These are phyloP conservation scores for Procapra przewalskii DNA, from an alignment of 2,113 vertebrate genomes.

Conservation along the genomic window DNA sequence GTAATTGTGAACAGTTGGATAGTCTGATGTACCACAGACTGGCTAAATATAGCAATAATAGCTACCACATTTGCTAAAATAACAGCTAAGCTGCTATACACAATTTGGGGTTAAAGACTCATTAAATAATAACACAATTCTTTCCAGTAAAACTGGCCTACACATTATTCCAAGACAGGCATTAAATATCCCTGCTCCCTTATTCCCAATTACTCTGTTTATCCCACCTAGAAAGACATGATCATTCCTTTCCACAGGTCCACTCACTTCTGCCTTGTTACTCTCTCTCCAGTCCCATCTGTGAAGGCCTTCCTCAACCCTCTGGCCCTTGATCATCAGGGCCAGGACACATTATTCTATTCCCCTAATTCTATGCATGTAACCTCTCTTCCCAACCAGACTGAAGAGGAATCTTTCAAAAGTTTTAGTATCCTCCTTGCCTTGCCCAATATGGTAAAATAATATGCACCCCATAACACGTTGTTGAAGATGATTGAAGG, in stretches of 20 bases:
- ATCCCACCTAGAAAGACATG: background rate
- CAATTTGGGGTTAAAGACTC: constrained; percentile 61
- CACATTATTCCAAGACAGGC: background rate
- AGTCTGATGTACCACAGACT: constrained; percentile 53
- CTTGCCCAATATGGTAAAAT: background rate
- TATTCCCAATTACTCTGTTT: background rate
- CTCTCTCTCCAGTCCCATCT: background rate
- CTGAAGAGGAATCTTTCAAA: background rate
- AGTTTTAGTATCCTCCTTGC: background rate
- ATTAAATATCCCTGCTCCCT: background rate
- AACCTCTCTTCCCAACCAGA: background rate
- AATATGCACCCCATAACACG: background rate
- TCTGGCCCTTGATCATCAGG: background rate
- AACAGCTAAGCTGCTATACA: constrained; percentile 61
- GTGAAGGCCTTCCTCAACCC: background rate
- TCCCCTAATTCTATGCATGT: background rate
- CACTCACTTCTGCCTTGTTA: background rate
- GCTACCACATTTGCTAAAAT: constrained; percentile 71
- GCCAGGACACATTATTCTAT: background rate
- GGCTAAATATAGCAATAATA: constrained; percentile 70
- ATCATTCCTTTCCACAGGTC: background rate
- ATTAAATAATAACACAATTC: constrained; percentile 65
- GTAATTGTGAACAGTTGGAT: constrained; percentile 69
- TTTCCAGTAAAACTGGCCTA: constrained; percentile 38
- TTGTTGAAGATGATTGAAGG: background rate